Base-by-base conservation (phyloP, 2,113 vertebrate species). In the Platycercus adscitus region DNA sequence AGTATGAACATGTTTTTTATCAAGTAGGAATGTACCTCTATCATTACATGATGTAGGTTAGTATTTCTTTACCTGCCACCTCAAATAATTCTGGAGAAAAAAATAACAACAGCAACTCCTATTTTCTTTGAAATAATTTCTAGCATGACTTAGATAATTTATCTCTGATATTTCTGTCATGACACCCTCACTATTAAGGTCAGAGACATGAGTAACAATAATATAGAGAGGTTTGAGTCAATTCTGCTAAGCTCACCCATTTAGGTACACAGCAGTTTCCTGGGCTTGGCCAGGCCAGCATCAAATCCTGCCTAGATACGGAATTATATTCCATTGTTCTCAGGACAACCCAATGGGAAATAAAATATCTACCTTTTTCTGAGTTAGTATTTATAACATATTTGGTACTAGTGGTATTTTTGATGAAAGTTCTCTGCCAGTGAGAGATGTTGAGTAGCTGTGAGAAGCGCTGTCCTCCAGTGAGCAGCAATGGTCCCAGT, bases 401-500 rank as follows among this genome's bases (percentile, higher is more conserved):
- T 58, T 58, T n/a, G 33, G 13, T 23, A 23, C 20, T 58, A 81
- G 56, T 2, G 5, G 23, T 12, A 53, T n/a, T 76, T 53, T 63
- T 68, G 49, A 66, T 13, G 17, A 5, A n/a, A 31, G 37, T 44
- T 70, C 73, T 87, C 65, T 63, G n/a, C 28, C 37, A 17, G 21
- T 17, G 65, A 58, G 55, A 52, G 33, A 18, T 17, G n/a, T 33
- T 60, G 88, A 61, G 69, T 65, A 77, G 37, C 72, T 63, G 88
- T 70, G 85, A 44, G 52, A 75, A 81, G 31, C 3, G 28, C 46
- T 53, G 41, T 23, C 46, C 41, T 91, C 35, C 78, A n/a, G 88
- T 0, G 0, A 65, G 58, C 1, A 46, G 33, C 25, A 28, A 8
- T 25, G 41, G 18, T 31, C 29, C 31, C 35, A 24, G 63, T 1